These are phyloP conservation scores for Drosophila testacea DNA, from an alignment of 2,888 invertebrate species.

Conservation along the genomic window DNA sequence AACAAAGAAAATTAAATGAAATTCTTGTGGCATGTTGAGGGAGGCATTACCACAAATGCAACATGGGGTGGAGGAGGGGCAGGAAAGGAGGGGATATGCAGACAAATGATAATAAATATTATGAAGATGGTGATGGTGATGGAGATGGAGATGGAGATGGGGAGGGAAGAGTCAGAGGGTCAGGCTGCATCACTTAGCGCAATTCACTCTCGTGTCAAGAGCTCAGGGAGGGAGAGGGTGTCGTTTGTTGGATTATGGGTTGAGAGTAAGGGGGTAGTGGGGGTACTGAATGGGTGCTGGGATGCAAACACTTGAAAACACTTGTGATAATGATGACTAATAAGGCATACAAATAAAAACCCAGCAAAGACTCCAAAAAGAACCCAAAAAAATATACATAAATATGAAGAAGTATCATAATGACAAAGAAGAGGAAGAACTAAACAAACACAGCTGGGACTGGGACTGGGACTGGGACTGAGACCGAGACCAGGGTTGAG, in stretches of 20 bases:
- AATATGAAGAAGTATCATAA: constrained; percentile 10
- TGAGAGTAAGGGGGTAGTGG: neutral
- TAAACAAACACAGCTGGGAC: constrained; percentile 68
- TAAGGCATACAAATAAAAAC: constrained; percentile 70
- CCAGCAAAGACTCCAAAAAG: constrained; percentile 37
- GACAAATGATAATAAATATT: constrained; percentile 77
- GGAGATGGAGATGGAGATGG: constrained; percentile 4
- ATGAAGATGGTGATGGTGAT: constrained; percentile 26
- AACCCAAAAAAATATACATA: constrained; percentile 24
- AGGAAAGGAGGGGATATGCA: constrained; percentile 26
- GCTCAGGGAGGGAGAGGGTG: neutral
- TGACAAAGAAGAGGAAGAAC: constrained; percentile 13
- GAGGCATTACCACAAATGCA: constrained; percentile 11
- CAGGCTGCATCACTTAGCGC: constrained; percentile 68
- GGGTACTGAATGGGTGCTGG: constrained; percentile 6
- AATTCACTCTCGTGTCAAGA: constrained; percentile 36
- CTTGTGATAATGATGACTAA: constrained; percentile 81
- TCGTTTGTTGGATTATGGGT: neutral
- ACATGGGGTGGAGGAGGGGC: neutral
- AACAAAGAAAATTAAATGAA: constrained; percentile 55
- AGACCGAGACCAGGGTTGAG: no score
- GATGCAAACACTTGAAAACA: constrained; percentile 67
- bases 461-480: neutral
- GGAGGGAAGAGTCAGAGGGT: constrained; percentile 23
- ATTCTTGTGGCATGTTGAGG: constrained; percentile 54